Conservation (phyloP, 2,113 vertebrate genomes). For the Ancistrus triradiatus region DNA sequence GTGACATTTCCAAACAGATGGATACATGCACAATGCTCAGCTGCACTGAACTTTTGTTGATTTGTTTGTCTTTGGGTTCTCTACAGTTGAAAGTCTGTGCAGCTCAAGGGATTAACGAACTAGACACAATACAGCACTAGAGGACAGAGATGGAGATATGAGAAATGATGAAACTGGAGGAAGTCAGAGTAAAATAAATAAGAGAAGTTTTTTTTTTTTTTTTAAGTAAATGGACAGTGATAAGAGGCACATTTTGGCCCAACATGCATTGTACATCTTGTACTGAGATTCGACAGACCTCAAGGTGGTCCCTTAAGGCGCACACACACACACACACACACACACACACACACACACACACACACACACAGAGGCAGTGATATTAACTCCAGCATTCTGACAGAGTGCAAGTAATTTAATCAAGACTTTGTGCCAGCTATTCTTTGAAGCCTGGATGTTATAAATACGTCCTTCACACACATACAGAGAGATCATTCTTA, state of each 20-base stretch:
- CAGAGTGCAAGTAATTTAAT: conserved; percentile 38
- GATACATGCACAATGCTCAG: conserved; percentile 41
- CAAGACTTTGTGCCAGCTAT: conserved; percentile 48
- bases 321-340: too few relatives aligned
- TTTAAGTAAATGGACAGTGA: neutral
- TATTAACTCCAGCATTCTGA: conserved; percentile 41
- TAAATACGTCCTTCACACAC: conserved; percentile 36
- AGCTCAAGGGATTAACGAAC: conserved; percentile 31
- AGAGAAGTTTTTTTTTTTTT: too few relatives aligned
- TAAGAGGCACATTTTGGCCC: neutral
- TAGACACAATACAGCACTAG: conserved; percentile 68
- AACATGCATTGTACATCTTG: too few relatives aligned
- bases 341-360: conserved; percentile 11
- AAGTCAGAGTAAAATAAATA: neutral
- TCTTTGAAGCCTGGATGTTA: conserved; percentile 42
- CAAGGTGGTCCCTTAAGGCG: conserved; percentile 60
- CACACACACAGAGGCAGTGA: conserved; percentile 20
- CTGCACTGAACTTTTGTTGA: conserved; percentile 60
- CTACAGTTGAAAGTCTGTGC: conserved; percentile 52
- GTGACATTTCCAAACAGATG: conserved; percentile 61
- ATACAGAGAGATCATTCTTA: conserved; percentile 32
- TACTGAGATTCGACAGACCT: conserved; percentile 63
- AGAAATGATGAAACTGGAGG: too few relatives aligned
- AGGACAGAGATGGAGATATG: neutral
- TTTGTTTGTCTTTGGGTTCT: conserved; percentile 67